Evolutionary conservation across 2,797 vertebrate species (phyloP).

Genomic region (Neomorphus geoffroyi): DNA sequence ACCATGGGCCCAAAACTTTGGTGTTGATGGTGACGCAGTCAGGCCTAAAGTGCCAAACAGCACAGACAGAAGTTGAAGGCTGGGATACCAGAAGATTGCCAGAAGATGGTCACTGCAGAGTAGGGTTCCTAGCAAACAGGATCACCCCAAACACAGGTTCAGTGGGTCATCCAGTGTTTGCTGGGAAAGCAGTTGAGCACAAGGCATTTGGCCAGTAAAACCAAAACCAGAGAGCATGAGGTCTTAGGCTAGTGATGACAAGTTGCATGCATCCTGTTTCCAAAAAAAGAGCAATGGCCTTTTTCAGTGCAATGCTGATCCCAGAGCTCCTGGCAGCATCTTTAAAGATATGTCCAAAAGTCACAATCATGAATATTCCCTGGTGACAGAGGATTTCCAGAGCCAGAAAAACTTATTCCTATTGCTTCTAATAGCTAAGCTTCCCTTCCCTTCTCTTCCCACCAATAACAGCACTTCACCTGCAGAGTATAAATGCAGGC

Average conservation of each 20-base stretch:
- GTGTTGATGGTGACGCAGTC: neutral
- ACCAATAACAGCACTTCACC: neutral
- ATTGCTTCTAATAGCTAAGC: neutral
- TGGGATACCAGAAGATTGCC: neutral
- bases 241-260: neutral
- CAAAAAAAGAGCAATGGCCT: neutral
- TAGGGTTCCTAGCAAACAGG: neutral
- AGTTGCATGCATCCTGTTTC: neutral
- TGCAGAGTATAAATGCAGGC: neutral
- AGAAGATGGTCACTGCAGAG: neutral
- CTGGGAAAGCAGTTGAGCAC: neutral
- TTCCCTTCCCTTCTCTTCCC: neutral
- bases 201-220: neutral
- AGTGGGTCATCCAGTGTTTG: neutral
- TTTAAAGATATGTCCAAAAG: neutral
- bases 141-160: neutral
- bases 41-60: neutral
- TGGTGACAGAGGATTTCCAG: neutral
- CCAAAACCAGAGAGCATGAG: neutral
- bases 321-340: neutral
- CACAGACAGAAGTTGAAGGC: rapidly evolving
- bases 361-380: neutral
- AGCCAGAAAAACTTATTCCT: neutral
- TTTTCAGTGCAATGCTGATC: neutral
- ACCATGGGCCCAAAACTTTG: neutral